Percentiles rank a stretch among this genome's conserved stretches.
Conservation (phyloP, 2,113 vertebrate genomes). For the Cinclus mexicanus region DNA sequence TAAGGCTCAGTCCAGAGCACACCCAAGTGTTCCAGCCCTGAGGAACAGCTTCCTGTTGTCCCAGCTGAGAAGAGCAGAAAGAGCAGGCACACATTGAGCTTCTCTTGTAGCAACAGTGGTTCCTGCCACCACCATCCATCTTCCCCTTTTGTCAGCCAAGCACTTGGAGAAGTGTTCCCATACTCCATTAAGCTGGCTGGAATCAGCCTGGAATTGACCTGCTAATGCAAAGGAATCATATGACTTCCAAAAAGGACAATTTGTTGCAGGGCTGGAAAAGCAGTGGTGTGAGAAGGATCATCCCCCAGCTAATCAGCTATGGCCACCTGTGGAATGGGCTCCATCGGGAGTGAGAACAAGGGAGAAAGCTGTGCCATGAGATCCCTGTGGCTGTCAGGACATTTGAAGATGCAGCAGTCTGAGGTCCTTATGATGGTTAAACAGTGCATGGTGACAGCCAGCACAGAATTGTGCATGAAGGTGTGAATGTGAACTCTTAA, state of each 20-base stretch:
- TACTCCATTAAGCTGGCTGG: not conserved
- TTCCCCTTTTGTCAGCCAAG: not conserved
- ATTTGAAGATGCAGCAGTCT: rapidly evolving
- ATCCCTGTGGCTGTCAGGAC: not conserved
- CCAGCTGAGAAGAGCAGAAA: not conserved
- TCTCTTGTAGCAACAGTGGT: not conserved
- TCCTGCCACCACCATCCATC: not conserved
- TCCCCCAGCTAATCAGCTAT: not conserved
- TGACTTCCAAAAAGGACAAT: not conserved
- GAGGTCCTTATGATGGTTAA: not conserved
- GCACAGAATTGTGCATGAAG: not conserved
- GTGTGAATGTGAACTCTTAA: not conserved
- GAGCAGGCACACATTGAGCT: not conserved
- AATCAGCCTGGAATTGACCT: not conserved
- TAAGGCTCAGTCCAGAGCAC: not conserved
- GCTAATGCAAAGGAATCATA: not conserved
- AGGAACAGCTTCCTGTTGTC: not conserved
- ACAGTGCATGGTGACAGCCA: not conserved
- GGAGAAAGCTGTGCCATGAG: not conserved
- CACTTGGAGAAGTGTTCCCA: not conserved
- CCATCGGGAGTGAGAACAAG: not conserved
- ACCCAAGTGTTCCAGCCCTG: not conserved
- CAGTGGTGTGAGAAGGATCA: not conserved
- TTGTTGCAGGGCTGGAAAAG: not conserved
- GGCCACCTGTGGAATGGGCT: not conserved